Base-by-base conservation (phyloP, 2,888 invertebrate species). In the Diarsia mendica region DNA sequence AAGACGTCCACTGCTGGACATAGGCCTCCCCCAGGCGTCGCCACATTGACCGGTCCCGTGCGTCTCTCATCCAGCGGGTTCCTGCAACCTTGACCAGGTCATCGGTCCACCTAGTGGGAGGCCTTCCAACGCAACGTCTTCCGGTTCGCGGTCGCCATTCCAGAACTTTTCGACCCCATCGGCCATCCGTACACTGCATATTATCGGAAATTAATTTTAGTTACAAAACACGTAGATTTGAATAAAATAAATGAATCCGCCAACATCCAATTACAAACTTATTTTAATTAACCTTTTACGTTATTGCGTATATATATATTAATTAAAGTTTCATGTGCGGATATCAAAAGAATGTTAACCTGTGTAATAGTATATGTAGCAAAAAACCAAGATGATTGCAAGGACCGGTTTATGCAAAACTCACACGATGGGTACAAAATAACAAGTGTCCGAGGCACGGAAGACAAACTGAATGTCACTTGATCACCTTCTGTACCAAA, bases 381-480 rank as follows among this genome's bases (percentile, higher is more conserved):
- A 28, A 28, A 89, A 88, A 90, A 83, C 67, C 86, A 90, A 91
- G 78, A 91, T 90, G 90, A 88, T 85, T 68, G 84, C 87, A 77
- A 74, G 83, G 87, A 94, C 94, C 93, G 93, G 94, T 94, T 93
- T 90, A 89, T 89, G 89, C 88, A 90, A 92, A 92, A 90, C 83
- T 79, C 77, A 71, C 81, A 75, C 46, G 74, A 81, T 87, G 84
- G 82, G 84, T 80, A 89, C 85, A 77, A 90, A 89, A 89, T 88
- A 66, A 55, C 82, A 84, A 72, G 1, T 79, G 72, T 58, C 58
- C 28, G 75, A 89, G 85, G 89, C 83, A 86, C 93, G 93, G 94
- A 94, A 94, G 93, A 92, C 87, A 88, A 87, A 72, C 82, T 91
- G 93, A 96, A 96, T 95, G 94, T 92, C 96, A 95, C 95, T 96